These are phyloP conservation scores for Drosophila ohnishii DNA, from an alignment of 1,140 invertebrate genomes.

Conservation along the genomic window DNA sequence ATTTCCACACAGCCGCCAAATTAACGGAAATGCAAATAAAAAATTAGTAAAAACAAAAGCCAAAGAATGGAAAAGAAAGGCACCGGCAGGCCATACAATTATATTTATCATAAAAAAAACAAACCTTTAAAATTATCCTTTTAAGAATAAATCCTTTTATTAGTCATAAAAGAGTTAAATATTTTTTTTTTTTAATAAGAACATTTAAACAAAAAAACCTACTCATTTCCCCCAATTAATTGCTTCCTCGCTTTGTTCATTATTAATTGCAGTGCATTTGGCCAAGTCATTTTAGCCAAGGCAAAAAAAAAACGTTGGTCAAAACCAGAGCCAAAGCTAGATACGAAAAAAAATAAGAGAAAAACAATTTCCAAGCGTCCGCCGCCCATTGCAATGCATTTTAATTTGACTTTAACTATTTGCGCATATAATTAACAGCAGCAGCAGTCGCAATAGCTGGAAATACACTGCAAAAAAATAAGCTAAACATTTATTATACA, in stretches of 20 bases:
- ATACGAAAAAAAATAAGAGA: conserved; percentile 5
- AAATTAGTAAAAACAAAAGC: neutral
- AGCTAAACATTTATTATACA: neutral
- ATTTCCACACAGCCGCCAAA: conserved; percentile 65
- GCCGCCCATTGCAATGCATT: conserved; percentile 60
- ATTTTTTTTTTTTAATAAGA: neutral
- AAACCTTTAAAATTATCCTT: too few species aligned
- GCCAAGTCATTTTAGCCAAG: conserved; percentile 7
- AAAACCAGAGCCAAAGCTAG: conserved; percentile 14
- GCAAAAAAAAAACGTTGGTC: conserved; percentile 10
- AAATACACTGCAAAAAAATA: neutral
- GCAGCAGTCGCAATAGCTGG: conserved; percentile 11
- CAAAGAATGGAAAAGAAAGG: conserved; percentile 5
- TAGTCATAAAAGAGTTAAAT: too few species aligned
- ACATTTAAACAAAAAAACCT: neutral
- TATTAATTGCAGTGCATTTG: conserved; percentile 12
- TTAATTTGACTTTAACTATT: conserved; percentile 75
- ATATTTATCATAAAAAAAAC: too few species aligned
- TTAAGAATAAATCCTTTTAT: too few species aligned
- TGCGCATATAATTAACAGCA: conserved; percentile 69
- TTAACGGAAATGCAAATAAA: conserved; percentile 62
- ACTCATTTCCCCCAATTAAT: neutral
- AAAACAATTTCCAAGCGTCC: conserved; percentile 28
- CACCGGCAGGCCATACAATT: too few species aligned
- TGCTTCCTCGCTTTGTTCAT: conserved; percentile 13